Conservation (phyloP, 1,140 invertebrate genomes). For the Bactericera cockerelli region DNA sequence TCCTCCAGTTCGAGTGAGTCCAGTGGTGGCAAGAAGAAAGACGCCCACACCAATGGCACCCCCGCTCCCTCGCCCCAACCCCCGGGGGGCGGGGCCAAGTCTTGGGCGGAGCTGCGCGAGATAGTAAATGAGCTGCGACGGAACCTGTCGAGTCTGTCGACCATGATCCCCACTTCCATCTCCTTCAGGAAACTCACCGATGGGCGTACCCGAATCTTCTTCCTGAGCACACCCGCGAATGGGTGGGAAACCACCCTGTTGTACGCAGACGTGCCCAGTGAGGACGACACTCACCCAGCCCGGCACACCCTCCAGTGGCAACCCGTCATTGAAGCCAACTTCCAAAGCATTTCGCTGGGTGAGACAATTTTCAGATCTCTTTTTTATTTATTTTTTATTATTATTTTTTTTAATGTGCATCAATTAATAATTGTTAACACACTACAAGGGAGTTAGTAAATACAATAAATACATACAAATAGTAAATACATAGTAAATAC, state of each 20-base stretch:
- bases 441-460: too few relatives aligned
- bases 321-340: conserved; percentile 51
- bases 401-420: too few relatives aligned
- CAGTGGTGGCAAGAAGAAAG: background rate
- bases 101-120: conserved; percentile 64
- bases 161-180: conserved; percentile 55
- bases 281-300: conserved; percentile 27
- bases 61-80: too few relatives aligned
- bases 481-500: too few relatives aligned
- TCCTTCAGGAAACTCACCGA: conserved; percentile 60
- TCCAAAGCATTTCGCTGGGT: conserved; percentile 38
- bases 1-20: too few relatives aligned
- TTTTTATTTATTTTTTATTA: too few relatives aligned
- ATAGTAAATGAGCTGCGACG: conserved; percentile 67
- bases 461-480: too few relatives aligned
- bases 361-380: too few relatives aligned
- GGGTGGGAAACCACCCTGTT: conserved; percentile 76
- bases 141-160: conserved; percentile 54
- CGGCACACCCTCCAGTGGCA: conserved; percentile 45
- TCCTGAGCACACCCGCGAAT: conserved; percentile 66
- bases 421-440: too few relatives aligned
- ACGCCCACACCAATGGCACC: too few relatives aligned
- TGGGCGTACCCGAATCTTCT: conserved; percentile 70
- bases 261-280: conserved; percentile 58
- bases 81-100: conserved; percentile 25